A percentile compares a stretch with the other conserved stretches of the same genome.
Conservation (phyloP, 2,888 invertebrate species). For the Ecliptopera silaceata region DNA sequence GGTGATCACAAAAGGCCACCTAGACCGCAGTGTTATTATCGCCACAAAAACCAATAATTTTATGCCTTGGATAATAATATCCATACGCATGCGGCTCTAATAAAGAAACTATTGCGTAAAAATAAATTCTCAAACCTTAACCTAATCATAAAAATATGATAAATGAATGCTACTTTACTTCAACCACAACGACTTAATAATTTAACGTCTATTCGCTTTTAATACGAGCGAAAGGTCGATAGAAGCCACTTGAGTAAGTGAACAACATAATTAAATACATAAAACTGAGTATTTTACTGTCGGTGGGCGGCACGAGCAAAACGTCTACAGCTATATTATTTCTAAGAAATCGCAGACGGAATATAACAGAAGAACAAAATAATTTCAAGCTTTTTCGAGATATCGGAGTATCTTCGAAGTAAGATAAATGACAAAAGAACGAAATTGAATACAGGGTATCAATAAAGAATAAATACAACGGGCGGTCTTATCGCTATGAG, state of each 20-base stretch:
- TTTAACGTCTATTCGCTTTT: slow-evolving; percentile 35
- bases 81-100: no score
- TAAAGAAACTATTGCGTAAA: no score
- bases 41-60: no score
- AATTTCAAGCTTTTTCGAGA: neutral
- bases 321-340: neutral
- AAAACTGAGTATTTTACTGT: slow-evolving; percentile 25
- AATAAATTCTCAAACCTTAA: neutral
- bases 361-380: neutral
- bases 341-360: neutral
- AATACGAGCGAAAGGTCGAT: slow-evolving; percentile 39
- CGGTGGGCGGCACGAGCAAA: slow-evolving; percentile 2
- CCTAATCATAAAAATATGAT: neutral
- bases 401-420: no score
- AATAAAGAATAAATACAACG: no score
- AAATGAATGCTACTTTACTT: slow-evolving; percentile 7
- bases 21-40: no score
- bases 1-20: no score
- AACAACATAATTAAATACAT: slow-evolving; percentile 35
- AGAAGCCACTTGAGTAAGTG: slow-evolving; percentile 28
- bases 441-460: no score
- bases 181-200: slow-evolving; percentile 29
- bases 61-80: no score
- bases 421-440: no score
- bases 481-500: no score